Evolutionary conservation across 2,113 vertebrate genomes (phyloP).

Genomic region (Reinhardtius hippoglossoides): DNA sequence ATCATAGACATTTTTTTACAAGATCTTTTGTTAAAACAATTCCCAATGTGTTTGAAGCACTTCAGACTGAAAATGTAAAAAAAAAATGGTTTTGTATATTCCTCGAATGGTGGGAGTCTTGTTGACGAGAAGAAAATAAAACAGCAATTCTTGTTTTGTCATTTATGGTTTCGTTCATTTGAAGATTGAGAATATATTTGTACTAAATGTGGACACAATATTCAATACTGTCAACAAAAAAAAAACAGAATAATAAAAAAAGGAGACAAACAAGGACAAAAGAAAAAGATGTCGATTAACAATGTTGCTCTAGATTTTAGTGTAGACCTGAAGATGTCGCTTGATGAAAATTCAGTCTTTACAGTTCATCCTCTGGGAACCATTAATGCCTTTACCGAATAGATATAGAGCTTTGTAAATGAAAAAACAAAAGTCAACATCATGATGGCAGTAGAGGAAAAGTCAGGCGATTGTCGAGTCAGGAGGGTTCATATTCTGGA

Average conservation of each 20-base stretch:
- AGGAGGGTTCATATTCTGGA: neutral
- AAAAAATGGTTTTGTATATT: slow-evolving; percentile 82
- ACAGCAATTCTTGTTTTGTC: neutral
- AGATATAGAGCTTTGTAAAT: no score
- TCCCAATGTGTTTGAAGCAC: slow-evolving; percentile 73
- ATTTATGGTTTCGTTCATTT: neutral
- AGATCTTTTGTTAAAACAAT: slow-evolving; percentile 60
- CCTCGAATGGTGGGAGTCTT: slow-evolving; percentile 57
- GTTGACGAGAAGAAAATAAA: slow-evolving; percentile 44
- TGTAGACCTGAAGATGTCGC: no score
- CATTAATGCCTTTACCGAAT: neutral
- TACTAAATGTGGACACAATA: neutral
- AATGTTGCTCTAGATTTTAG: no score
- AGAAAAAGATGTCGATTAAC: neutral
- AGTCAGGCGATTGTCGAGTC: neutral
- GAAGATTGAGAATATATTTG: neutral
- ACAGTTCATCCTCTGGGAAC: neutral
- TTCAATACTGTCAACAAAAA: neutral
- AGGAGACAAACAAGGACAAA: neutral
- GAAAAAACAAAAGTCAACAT: neutral
- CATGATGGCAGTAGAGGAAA: neutral
- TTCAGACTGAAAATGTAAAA: slow-evolving; percentile 78
- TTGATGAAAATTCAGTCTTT: neutral
- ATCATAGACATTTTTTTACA: slow-evolving; percentile 71
- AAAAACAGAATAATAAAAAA: no score